Evolutionary conservation across 1,140 invertebrate species (phyloP), one percentile per base, ranked within the genome.

Genomic region (Chymomyza costata): DNA sequence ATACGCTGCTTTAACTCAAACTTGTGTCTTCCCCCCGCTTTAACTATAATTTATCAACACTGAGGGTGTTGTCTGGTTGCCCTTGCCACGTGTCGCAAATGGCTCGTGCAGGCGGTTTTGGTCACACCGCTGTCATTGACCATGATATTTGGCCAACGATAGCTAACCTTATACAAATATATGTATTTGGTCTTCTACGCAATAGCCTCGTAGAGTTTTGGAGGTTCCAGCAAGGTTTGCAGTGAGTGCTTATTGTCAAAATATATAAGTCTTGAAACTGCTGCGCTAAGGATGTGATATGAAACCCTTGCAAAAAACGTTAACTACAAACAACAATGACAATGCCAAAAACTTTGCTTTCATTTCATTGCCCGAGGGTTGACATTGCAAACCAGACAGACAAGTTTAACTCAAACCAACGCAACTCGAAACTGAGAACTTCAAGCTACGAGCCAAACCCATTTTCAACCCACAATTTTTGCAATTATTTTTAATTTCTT

Each of bases 401-500:
- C 60, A 68, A 46, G 25, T 25, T 6, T 35, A 41, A 10, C 30
- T 34, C 6, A 31, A 25, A 14, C 16, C 30, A 39, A 11, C n/a
- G 32, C 32, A 39, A 45, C 53, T 62, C 51, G n/a, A n/a, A n/a
- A n/a, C n/a, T n/a, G n/a, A n/a, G n/a, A n/a, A n/a, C n/a, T n/a
- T n/a, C n/a, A n/a, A n/a, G n/a, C n/a, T n/a, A n/a, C n/a, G n/a
- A n/a, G n/a, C n/a, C n/a, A n/a, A n/a, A n/a, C n/a, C n/a, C n/a
- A n/a, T n/a, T n/a, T n/a, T n/a, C n/a, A n/a, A 58, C 37, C 57
- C 71, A 49, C 54, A 25, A 45, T 41, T 53, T 71, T 64, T 48
- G 71, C 71, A 78, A 70, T 71, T 71, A 78, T 76, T 58, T 68
- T 62, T 67, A 73, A 67, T 73, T 73, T 71, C 66, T 70, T 62